Evolutionary conservation across 1,140 invertebrate genomes (phyloP).

Genomic region (Cotesia typhae): DNA sequence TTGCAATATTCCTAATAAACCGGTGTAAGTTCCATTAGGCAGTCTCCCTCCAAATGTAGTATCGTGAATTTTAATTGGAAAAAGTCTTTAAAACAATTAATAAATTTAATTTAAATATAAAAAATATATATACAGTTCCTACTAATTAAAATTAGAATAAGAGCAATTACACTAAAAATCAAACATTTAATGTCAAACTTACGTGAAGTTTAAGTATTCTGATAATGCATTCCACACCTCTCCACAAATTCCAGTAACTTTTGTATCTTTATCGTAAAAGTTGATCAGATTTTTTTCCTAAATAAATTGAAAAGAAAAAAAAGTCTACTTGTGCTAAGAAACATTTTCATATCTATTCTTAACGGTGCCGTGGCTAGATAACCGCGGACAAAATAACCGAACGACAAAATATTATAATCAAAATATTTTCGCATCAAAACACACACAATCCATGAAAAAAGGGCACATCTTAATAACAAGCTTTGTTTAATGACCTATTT

Average conservation of each 20-base stretch:
- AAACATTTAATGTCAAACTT: background rate
- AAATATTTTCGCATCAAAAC: no score
- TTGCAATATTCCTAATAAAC: background rate
- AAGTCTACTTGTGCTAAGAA: no score
- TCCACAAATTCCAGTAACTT: conserved; percentile 2
- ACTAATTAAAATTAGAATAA: background rate
- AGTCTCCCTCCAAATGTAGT: background rate
- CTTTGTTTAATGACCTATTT: no score
- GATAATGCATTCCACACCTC: conserved; percentile 2
- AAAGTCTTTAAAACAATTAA: background rate
- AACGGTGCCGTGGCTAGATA: background rate
- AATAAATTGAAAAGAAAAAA: background rate
- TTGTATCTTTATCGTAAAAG: background rate
- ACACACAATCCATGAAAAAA: no score
- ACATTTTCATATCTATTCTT: background rate
- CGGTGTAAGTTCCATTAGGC: background rate
- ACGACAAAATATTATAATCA: no score
- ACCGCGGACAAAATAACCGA: no score
- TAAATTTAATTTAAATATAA: background rate
- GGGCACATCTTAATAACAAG: no score
- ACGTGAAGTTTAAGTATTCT: conserved; percentile 11
- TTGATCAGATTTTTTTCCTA: background rate
- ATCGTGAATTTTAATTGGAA: background rate
- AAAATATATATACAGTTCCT: no score
- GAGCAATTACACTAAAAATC: background rate